Conservation (phyloP, 2,797 vertebrate species). For the Mormyrus proboscirostris region DNA sequence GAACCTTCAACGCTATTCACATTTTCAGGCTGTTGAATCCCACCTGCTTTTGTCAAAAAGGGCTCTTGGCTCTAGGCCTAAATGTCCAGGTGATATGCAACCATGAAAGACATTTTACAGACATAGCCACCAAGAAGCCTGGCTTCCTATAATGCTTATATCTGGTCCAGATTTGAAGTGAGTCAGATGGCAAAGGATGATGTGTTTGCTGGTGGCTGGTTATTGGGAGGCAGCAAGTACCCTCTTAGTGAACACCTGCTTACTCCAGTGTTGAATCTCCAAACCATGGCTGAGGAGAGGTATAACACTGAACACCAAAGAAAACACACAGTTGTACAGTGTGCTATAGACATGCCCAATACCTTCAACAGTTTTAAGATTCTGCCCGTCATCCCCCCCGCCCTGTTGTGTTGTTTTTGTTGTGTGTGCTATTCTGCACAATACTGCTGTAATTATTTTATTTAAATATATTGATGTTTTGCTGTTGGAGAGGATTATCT, state of each 20-base stretch:
- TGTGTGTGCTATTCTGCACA: not conserved
- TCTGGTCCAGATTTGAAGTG: not conserved
- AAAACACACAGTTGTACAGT: not conserved
- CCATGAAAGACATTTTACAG: not conserved
- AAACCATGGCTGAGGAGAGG: not conserved
- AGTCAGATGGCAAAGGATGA: not conserved
- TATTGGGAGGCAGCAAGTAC: not conserved
- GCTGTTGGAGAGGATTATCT: conserved; percentile 21
- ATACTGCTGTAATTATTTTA: not conserved
- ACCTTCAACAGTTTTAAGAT: not conserved
- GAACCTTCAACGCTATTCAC: not conserved
- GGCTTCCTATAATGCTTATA: not conserved
- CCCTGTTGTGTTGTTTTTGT: not conserved
- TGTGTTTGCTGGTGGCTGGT: not conserved
- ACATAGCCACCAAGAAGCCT: not conserved
- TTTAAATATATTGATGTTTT: conserved; percentile 22
- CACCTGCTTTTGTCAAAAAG: not conserved
- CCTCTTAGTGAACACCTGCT: not conserved
- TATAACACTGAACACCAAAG: not conserved
- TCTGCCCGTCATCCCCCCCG: no score
- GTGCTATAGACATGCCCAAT: not conserved
- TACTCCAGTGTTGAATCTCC: not conserved
- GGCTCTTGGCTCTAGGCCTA: not conserved
- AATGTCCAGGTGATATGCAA: not conserved
- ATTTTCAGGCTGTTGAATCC: not conserved